Evolutionary conservation across 2,797 vertebrate species (phyloP).

Genomic region (Natrix natrix): DNA sequence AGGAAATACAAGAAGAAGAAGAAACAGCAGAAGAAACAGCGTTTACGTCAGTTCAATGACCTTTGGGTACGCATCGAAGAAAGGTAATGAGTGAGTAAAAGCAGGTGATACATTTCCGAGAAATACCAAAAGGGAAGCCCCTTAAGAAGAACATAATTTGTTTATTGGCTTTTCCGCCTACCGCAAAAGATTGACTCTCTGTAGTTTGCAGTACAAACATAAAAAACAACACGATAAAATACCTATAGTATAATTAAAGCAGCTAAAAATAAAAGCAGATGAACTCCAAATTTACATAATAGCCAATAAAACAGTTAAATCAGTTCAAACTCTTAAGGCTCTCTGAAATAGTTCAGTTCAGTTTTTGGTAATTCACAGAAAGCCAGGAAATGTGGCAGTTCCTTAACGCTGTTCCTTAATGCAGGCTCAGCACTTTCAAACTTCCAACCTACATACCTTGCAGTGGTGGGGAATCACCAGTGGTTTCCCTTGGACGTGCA

Average conservation of each 20-base stretch:
- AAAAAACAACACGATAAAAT: background rate
- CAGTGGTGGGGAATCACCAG: background rate
- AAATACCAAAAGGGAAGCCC: background rate
- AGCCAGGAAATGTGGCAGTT: background rate
- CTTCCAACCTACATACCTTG: background rate
- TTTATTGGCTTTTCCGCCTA: background rate
- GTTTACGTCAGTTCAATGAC: conserved; percentile 82
- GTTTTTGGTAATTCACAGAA: background rate
- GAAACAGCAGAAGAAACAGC: conserved; percentile 77
- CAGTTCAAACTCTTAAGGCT: background rate
- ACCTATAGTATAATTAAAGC: background rate
- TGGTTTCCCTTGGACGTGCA: background rate
- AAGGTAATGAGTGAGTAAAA: conserved; percentile 68
- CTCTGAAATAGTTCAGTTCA: background rate
- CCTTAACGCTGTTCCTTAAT: background rate
- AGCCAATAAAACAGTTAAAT: background rate
- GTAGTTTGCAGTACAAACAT: background rate
- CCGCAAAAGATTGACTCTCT: background rate
- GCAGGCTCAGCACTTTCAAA: background rate
- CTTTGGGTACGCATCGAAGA: conserved; percentile 87
- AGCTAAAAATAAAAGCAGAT: background rate
- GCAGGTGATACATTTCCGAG: background rate
- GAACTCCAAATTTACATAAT: background rate
- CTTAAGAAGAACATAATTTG: background rate
- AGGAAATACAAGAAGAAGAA: conserved; percentile 80